phyloP scores from a whole-genome alignment of 2,888 invertebrate species.

The Eupithecia subfuscata region DNA sequence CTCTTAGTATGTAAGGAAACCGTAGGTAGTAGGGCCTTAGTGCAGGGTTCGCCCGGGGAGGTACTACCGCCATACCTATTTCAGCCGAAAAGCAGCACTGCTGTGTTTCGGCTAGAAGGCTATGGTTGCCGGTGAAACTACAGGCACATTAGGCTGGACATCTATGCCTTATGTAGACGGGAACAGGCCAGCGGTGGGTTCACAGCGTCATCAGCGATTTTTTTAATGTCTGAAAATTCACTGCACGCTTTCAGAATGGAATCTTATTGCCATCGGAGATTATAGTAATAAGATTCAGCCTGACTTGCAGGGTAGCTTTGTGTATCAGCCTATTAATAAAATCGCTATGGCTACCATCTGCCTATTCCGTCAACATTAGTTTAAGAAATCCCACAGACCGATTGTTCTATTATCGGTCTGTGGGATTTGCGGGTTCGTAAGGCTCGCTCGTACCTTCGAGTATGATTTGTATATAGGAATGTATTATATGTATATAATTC shows the following conservation, averaged over 20 bases:
- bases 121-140: constrained; percentile 10
- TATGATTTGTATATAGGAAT: neutral
- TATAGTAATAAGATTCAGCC: neutral
- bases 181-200: neutral
- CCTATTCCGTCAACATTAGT: neutral
- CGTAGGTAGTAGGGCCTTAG: neutral
- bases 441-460: neutral
- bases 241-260: neutral
- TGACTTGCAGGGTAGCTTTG: neutral
- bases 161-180: neutral
- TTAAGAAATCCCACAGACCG: neutral
- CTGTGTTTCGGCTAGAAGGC: neutral
- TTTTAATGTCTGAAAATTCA: neutral
- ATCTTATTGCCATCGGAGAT: neutral
- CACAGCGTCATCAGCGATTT: no score
- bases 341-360: neutral
- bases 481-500: neutral
- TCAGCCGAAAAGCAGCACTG: neutral
- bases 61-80: constrained; percentile 13
- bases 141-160: constrained; percentile 3
- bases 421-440: neutral
- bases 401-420: neutral
- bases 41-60: neutral
- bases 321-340: neutral
- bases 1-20: neutral